Evolutionary conservation across 2,113 vertebrate genomes (phyloP).

Genomic region (Erinaceus europaeus): DNA sequence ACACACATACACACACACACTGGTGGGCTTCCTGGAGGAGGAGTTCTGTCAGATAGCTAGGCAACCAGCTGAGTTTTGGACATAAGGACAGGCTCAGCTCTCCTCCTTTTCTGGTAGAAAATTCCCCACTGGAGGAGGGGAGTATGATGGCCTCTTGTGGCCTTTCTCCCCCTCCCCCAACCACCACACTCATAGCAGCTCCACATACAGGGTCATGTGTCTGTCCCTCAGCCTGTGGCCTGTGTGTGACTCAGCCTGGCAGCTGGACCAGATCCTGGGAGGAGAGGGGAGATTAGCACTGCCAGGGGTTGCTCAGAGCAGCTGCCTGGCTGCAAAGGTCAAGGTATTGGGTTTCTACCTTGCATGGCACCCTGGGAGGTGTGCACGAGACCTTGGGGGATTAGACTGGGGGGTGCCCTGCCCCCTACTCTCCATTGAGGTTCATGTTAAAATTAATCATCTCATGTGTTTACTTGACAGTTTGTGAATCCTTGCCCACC

Average conservation of each 20-base stretch:
- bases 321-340: constrained; percentile 63
- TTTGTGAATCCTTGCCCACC: neutral
- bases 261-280: constrained; percentile 39
- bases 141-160: neutral
- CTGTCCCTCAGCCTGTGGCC: neutral
- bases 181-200: neutral
- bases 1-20: too few relatives aligned
- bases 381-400: neutral
- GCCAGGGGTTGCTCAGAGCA: constrained; percentile 17
- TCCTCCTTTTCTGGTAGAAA: neutral
- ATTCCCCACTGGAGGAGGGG: neutral
- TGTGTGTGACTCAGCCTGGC: constrained; percentile 55
- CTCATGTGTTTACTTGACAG: neutral
- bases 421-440: neutral
- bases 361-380: neutral
- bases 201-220: constrained; percentile 47
- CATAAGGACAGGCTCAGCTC: neutral
- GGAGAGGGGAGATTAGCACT: neutral
- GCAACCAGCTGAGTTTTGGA: neutral
- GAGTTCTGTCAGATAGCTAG: neutral
- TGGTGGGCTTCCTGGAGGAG: constrained; percentile 35
- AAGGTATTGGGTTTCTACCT: constrained; percentile 57
- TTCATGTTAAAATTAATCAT: neutral
- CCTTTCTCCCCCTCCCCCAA: neutral
- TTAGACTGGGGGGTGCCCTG: neutral